Base-by-base conservation (phyloP, 1,140 invertebrate genomes). In the Argopecten irradians region DNA sequence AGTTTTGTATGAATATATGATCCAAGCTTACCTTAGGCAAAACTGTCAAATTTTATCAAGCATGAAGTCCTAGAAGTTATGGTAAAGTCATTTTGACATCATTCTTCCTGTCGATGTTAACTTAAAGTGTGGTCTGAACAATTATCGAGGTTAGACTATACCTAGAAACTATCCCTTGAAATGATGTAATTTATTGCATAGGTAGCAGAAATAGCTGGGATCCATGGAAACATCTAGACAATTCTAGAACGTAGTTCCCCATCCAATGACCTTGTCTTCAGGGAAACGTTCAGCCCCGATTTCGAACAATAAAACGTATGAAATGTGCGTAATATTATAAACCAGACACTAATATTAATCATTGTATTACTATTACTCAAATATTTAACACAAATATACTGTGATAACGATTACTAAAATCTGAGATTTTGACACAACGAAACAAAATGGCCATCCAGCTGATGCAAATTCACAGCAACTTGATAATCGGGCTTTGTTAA, bases 381-480 rank as follows among this genome's bases (percentile, higher is more conserved):
- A 14, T 1, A 19, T 46, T 11, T 46, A 46, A 46, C 2, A 71
- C 5, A n/a, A 8, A 71, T 71, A 7, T 71, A 28, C 16, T n/a
- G 55, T 28, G 55, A 71, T 71, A 71, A 5, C n/a, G 1, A n/a
- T 71, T 28, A 28, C 5, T 28, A 71, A 71, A 28, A n/a, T 28
- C n/a, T 55, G 43, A 71, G 55, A 16, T 16, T 71, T 28, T 71
- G 55, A 71, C 55, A 71, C 22, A 71, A 28, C 55, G 34, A 36
- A 36, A 82, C 86, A 86, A 86, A 86, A 86, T 86, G 86, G 86
- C 86, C 82, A 82, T 46, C 86, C 85, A 86, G 86, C 86, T 86
- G 86, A 86, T 86, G 86, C 28, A 82, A 86, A 71, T 36, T 28
- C 41, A 86, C 85, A 86, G 41, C 41, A 82, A 35, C 43, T 46